phyloP scores from a whole-genome alignment of 2,797 vertebrate species.

The Xenopus petersii region DNA sequence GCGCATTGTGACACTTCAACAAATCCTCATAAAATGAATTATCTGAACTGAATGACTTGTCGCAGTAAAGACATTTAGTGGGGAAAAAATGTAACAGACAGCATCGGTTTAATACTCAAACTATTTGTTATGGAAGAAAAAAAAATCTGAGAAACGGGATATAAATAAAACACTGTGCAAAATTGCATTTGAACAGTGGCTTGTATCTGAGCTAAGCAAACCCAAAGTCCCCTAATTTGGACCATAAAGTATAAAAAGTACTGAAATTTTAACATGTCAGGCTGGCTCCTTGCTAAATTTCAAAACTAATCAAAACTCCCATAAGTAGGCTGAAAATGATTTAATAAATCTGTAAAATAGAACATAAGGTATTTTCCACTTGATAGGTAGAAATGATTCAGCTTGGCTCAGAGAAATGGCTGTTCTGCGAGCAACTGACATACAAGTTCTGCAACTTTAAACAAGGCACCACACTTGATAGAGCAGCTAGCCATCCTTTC shows the following conservation, averaged over 20 bases:
- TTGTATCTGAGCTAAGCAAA: slow-evolving; percentile 5
- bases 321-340: slow-evolving; percentile 31
- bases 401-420: slow-evolving; percentile 1
- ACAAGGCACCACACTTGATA: slow-evolving; percentile 33
- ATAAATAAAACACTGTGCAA: slow-evolving; percentile 33
- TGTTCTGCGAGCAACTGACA: slow-evolving; percentile 8
- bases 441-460: slow-evolving; percentile 19
- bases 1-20: slow-evolving; percentile 37
- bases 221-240: slow-evolving; percentile 33
- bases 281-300: slow-evolving; percentile 31
- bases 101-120: slow-evolving; percentile 35
- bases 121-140: slow-evolving; percentile 38
- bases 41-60: slow-evolving; percentile 37
- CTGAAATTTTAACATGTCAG: slow-evolving; percentile 22
- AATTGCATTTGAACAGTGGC: slow-evolving; percentile 19
- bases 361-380: slow-evolving; percentile 45
- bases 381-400: slow-evolving; percentile 36
- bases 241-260: slow-evolving; percentile 34
- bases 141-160: slow-evolving; percentile 21
- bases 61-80: slow-evolving; percentile 27
- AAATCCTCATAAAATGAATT: slow-evolving; percentile 36
- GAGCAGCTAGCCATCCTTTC: slow-evolving; percentile 23
- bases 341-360: slow-evolving; percentile 41
- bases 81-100: slow-evolving; percentile 24
- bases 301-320: slow-evolving; percentile 41